Percentiles rank a stretch among this genome's conserved stretches.
Evolutionary conservation across 2,888 invertebrate genomes (phyloP).

Genomic region (Diachrysia chrysitis): DNA sequence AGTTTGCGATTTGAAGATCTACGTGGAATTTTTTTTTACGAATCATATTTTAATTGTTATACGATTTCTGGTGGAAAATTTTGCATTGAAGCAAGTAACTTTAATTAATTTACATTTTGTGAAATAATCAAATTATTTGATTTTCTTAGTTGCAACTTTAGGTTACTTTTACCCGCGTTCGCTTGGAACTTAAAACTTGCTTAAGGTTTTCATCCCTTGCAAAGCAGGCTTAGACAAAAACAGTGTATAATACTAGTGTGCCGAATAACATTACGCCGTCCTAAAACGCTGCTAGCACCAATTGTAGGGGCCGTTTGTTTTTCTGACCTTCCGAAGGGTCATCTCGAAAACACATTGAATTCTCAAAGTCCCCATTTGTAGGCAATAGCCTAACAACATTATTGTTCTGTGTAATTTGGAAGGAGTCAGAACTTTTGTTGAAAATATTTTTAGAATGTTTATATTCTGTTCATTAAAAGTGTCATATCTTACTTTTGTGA

Average conservation of each 20-base stretch:
- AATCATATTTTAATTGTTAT: too few relatives aligned
- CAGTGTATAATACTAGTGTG: conserved; percentile 54
- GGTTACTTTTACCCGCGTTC: background rate
- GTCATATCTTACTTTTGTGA: too few relatives aligned
- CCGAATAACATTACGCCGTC: conserved; percentile 54
- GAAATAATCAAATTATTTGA: background rate
- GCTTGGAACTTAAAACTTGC: conserved; percentile 10
- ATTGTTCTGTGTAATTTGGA: conserved; percentile 33
- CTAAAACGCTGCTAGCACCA: conserved; percentile 41
- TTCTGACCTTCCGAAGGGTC: conserved; percentile 51
- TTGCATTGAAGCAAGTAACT: too few relatives aligned
- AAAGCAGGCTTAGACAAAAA: conserved; percentile 57
- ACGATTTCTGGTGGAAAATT: too few relatives aligned
- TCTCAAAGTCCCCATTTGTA: conserved; percentile 49
- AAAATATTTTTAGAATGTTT: conserved; percentile 3
- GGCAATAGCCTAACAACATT: conserved; percentile 29
- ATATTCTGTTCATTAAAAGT: conserved; percentile 1
- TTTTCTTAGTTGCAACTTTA: background rate
- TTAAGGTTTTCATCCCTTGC: conserved; percentile 40
- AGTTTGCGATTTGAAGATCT: too few relatives aligned
- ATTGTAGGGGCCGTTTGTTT: conserved; percentile 54
- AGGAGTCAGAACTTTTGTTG: conserved; percentile 5
- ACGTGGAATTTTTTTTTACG: too few relatives aligned
- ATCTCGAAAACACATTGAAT: conserved; percentile 45
- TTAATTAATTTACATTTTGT: background rate